These are phyloP conservation scores for Champsocephalus gunnari DNA, from an alignment of 2,797 vertebrate genomes.

Conservation along the genomic window DNA sequence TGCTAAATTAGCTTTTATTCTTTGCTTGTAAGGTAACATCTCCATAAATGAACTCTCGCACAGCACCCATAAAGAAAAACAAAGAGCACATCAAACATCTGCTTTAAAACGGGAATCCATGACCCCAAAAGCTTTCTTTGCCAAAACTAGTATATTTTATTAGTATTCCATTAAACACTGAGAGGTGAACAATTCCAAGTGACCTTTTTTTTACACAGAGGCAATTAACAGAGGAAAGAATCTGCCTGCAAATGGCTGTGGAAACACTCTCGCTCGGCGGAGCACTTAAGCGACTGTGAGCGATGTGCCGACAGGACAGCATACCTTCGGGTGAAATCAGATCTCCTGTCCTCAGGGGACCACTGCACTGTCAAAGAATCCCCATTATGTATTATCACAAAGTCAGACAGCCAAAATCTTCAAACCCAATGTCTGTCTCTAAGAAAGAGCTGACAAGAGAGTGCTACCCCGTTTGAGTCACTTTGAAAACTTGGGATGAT, in stretches of 20 bases:
- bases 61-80: constrained; percentile 5
- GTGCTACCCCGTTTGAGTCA: constrained; percentile 64
- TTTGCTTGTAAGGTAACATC: constrained; percentile 15
- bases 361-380: constrained; percentile 62
- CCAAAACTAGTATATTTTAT: constrained; percentile 26
- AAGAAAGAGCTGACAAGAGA: constrained; percentile 80
- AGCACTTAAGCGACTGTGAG: constrained; percentile 53
- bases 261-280: constrained; percentile 35
- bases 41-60: constrained; percentile 40
- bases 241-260: constrained; percentile 9
- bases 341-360: constrained; percentile 63
- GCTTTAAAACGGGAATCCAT: constrained; percentile 3
- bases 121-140: constrained; percentile 23
- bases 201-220: constrained; percentile 30
- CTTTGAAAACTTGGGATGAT: constrained; percentile 81
- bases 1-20: constrained; percentile 54
- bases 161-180: constrained; percentile 29
- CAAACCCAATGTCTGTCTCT: constrained; percentile 73
- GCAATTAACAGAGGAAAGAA: constrained; percentile 20
- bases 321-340: constrained; percentile 56
- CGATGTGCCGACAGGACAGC: constrained; percentile 33
- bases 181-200: constrained; percentile 19
- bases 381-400: constrained; percentile 74
- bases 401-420: constrained; percentile 76
- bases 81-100: constrained; percentile 21